Evolutionary conservation across 2,888 invertebrate genomes (phyloP), one percentile per base, ranked within the genome.

Genomic region (Heteromurus nitidus): DNA sequence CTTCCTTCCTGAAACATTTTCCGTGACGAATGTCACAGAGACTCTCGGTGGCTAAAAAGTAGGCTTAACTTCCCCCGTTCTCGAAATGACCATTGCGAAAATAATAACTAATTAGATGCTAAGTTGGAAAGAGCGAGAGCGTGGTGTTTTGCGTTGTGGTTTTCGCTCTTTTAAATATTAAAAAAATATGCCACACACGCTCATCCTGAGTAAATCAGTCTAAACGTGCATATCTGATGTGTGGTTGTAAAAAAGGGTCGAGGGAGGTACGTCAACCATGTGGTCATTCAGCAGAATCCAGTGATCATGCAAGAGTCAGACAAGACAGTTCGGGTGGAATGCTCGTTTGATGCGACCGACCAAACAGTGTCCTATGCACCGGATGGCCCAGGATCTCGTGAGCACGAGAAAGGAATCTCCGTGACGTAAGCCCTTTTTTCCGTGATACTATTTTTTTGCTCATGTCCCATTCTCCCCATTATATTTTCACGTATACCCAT

Each of bases 261-360:
- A 31, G 90, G 90, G 7, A 88, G 89, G 62, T 90, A 89, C 85
- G 89, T 89, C 26, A 90, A 90, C 86, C 90, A 90, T 82, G 89
- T 90, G 47, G 89, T 90, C 28, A 89, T 90, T 65, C 90, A 90
- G 83, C 89, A 90, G 84, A 90, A 90, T 86, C 89, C 90, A 20
- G 89, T 90, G 20, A 90, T 90, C 84, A 90, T 90, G 89, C 90
- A 90, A 82, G 89, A 90, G 76, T 89, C 89, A 9, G 90, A 90
- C 86, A 89, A 89, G 82, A 90, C 89, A 2, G 89, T 90, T 22
- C 87, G 90, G 73, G 90, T 90, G 36, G 89, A 90, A 85, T 90
- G 90, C 77, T 89, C 90, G 13, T 90, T 90, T 85, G 90, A 90
- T 84, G 89, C 89, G 16, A 88, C 88, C 42, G 90, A 90, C 85